Evolutionary conservation across 2,888 invertebrate genomes (phyloP).

Genomic region (Boloria selene): DNA sequence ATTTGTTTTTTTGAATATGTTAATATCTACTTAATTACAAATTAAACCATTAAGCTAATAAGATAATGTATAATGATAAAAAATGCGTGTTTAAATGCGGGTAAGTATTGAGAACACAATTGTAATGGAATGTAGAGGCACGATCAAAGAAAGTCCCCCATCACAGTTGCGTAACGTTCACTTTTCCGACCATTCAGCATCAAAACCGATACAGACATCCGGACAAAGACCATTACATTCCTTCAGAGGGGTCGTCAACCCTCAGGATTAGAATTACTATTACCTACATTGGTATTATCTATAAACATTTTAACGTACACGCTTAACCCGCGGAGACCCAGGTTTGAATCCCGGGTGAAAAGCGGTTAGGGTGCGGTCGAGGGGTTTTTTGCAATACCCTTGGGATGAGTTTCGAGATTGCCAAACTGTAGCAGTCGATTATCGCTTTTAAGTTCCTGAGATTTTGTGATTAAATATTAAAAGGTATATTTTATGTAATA

Average conservation of each 20-base stretch:
- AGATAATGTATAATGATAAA: not conserved
- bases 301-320: conserved; percentile 80
- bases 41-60: not conserved
- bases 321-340: conserved; percentile 80
- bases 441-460: conserved; percentile 42
- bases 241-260: conserved; percentile 59
- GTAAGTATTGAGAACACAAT: conserved; percentile 11
- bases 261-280: conserved; percentile 71
- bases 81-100: not conserved
- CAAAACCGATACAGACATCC: conserved; percentile 51
- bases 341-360: conserved; percentile 66
- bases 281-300: conserved; percentile 76
- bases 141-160: conserved; percentile 23
- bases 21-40: not conserved
- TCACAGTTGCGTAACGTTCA: conserved; percentile 23
- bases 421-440: conserved; percentile 64
- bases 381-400: conserved; percentile 68
- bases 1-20: not conserved
- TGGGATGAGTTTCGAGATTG: conserved; percentile 65
- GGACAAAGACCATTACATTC: conserved; percentile 74
- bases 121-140: conserved; percentile 13
- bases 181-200: conserved; percentile 32
- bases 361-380: conserved; percentile 67
- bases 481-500: no score
- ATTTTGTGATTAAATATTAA: not conserved